Evolutionary conservation across 2,113 vertebrate species (phyloP), one percentile per base, ranked within the genome.

Genomic region (Trichomycterus rosablanca): DNA sequence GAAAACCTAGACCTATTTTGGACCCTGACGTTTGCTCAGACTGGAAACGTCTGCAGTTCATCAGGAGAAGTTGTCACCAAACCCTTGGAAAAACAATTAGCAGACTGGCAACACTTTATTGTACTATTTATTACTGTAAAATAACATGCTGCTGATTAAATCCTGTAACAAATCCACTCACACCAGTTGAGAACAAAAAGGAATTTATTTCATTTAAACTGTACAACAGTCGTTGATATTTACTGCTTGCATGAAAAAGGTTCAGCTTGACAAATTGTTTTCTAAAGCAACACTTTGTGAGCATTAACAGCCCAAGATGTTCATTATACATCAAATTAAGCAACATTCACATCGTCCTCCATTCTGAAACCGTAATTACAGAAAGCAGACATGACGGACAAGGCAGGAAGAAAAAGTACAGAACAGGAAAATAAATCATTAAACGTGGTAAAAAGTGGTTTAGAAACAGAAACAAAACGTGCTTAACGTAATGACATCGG

Each of bases 141-240:
- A n/a, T n/a, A n/a, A n/a, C n/a, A n/a, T n/a, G n/a, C n/a, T n/a
- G n/a, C n/a, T n/a, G n/a, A n/a, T n/a, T n/a, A n/a, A n/a, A n/a
- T n/a, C n/a, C n/a, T 30, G 26, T 22, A 49, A 48, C 42, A 8
- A 60, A 39, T 1, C 2, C 42, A 50, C 24, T 12, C 10, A 39
- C 54, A 35, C 11, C 3, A 30, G 4, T 22, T 54, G 70, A 63
- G 67, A 70, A 74, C 67, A 59, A 67, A 62, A 70, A 28, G 8
- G 44, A 59, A 67, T 67, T 67, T 67, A 74, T 70, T 74, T 74
- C 50, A 70, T 67, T 70, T 62, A 60, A 74, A 70, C 68, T 70
- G 67, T 74, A 74, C 72, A 74, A 70, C 55, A 63, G 72, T 74
- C n/a, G 59, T 39, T 3, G 35, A 67, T 70, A 63, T 62, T 54